A percentile compares a stretch with the other conserved stretches of the same genome.
Evolutionary conservation across 2,888 invertebrate genomes (phyloP).

Genomic region (Drosophila monieri): DNA sequence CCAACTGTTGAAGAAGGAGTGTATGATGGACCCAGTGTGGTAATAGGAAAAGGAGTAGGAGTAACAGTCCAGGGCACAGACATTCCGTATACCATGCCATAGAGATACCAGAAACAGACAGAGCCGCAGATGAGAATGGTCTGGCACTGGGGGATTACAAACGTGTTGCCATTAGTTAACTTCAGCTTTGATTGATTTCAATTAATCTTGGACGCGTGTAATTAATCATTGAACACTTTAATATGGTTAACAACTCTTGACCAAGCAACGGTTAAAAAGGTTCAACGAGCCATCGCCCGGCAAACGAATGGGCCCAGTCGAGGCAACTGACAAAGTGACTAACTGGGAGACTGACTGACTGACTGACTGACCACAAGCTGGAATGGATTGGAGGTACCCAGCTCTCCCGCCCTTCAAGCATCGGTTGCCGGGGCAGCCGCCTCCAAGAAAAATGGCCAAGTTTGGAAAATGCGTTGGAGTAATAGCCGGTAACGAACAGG

Average conservation of each 20-base stretch:
- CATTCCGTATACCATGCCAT: slow-evolving; percentile 35
- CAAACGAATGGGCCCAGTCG: slow-evolving; percentile 39
- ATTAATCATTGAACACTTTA: slow-evolving; percentile 84
- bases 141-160: slow-evolving; percentile 72
- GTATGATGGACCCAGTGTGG: background rate
- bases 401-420: slow-evolving; percentile 4
- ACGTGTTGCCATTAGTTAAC: slow-evolving; percentile 84
- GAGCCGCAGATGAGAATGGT: slow-evolving; percentile 28
- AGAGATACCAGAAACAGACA: slow-evolving; percentile 17
- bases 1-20: background rate
- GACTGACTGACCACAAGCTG: slow-evolving; percentile 1
- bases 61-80: slow-evolving; percentile 16
- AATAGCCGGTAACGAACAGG: slow-evolving; percentile 49
- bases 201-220: slow-evolving; percentile 84
- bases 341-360: slow-evolving; percentile 1
- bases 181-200: slow-evolving; percentile 84
- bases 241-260: slow-evolving; percentile 84
- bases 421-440: slow-evolving; percentile 63
- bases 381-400: background rate
- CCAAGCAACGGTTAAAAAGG: slow-evolving; percentile 83
- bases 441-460: slow-evolving; percentile 70
- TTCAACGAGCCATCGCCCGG: slow-evolving; percentile 72
- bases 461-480: slow-evolving; percentile 80
- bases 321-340: slow-evolving; percentile 70
- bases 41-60: slow-evolving; percentile 12